These are phyloP conservation scores for Epirrhoe tristata DNA, from an alignment of 2,888 invertebrate genomes.

Conservation along the genomic window DNA sequence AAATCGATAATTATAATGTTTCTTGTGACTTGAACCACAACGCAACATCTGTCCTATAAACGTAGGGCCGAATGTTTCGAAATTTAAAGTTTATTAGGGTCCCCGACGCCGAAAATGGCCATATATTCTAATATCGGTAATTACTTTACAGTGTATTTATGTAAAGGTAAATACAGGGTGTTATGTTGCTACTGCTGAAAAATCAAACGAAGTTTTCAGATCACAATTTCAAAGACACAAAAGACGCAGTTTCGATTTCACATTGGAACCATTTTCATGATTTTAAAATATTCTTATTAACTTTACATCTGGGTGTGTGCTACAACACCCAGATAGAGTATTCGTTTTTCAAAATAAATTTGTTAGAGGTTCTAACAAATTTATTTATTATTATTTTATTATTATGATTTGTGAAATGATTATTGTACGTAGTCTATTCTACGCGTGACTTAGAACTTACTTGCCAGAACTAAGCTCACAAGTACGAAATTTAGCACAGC, in stretches of 20 bases:
- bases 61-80: conserved; percentile 65
- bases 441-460: too few relatives aligned
- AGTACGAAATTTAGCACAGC: background rate
- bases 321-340: too few relatives aligned
- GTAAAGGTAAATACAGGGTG: conserved; percentile 40
- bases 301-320: too few relatives aligned
- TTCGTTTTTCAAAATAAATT: too few relatives aligned
- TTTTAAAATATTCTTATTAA: too few relatives aligned
- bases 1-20: background rate
- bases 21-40: conserved; percentile 41
- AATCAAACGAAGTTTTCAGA: background rate
- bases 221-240: background rate
- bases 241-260: background rate
- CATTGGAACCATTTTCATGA: too few relatives aligned
- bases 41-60: conserved; percentile 60
- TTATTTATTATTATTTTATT: too few relatives aligned
- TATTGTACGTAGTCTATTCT: too few relatives aligned
- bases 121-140: conserved; percentile 52
- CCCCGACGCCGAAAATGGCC: conserved; percentile 50
- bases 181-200: background rate
- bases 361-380: too few relatives aligned
- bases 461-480: background rate
- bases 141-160: conserved; percentile 47
- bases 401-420: too few relatives aligned
- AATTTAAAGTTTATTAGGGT: conserved; percentile 68